Conservation (phyloP, 2,888 invertebrate genomes). For the Lampropteryx suffumata region DNA sequence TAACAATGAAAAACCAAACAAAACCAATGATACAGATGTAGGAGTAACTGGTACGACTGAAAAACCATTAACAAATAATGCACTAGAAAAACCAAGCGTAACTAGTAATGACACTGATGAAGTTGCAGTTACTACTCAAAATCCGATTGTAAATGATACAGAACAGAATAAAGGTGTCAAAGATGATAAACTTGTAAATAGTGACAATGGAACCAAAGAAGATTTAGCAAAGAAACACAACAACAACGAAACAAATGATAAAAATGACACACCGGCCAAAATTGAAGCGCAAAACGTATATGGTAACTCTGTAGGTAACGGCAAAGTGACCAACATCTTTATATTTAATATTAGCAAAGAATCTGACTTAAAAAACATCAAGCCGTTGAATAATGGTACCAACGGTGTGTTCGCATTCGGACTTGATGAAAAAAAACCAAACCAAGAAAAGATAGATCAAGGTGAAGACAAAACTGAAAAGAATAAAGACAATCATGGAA, state of each 20-base stretch:
- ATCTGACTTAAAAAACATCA: slow-evolving; percentile 34
- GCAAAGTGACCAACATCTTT: slow-evolving; percentile 60
- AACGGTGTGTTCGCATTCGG: slow-evolving; percentile 32
- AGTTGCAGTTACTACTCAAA: slow-evolving; percentile 4
- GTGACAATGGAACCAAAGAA: slow-evolving; percentile 10
- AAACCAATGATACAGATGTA: neutral
- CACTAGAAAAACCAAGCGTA: neutral
- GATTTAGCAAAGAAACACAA: slow-evolving; percentile 14
- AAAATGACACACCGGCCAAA: slow-evolving; percentile 24
- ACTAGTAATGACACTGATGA: slow-evolving; percentile 4
- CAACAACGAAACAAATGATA: slow-evolving; percentile 19
- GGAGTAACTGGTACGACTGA: neutral
- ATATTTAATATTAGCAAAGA: slow-evolving; percentile 49
- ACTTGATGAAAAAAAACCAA: slow-evolving; percentile 8
- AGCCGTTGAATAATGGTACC: slow-evolving; percentile 29
- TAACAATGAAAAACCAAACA: neutral
- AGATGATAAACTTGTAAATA: neutral
- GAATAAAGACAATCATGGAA: neutral
- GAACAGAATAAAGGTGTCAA: neutral
- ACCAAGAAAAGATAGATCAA: neutral
- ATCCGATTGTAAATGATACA: neutral
- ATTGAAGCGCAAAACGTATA: slow-evolving; percentile 45
- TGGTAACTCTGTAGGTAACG: slow-evolving; percentile 52
- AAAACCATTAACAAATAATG: neutral
- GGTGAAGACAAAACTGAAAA: slow-evolving; percentile 2